phyloP scores from a whole-genome alignment of 64 coral and sea anemone genomes.

The Hydrozoanthus tunicans region DNA sequence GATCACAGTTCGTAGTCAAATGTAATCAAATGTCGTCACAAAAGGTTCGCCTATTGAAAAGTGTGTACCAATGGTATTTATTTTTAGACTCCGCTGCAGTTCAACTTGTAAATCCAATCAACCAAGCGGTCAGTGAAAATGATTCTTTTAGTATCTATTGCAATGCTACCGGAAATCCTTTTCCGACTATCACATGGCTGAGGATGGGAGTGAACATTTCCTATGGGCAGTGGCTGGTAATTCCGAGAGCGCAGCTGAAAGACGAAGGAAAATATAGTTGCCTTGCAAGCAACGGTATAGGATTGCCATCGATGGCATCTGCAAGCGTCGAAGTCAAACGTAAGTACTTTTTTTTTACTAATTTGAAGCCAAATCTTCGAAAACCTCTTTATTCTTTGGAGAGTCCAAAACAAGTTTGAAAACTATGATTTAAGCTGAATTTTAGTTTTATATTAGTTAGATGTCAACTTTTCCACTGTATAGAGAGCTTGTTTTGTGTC shows the following conservation, averaged over 20 bases:
- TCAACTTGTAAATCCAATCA: neutral
- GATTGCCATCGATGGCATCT: neutral
- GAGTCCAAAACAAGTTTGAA: neutral
- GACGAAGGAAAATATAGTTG: constrained; percentile 1
- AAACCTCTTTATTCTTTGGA: too few relatives aligned
- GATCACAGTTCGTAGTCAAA: neutral
- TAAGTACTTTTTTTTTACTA: constrained; percentile 1
- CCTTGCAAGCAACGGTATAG: constrained; percentile 39
- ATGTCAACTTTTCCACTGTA: neutral
- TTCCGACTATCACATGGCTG: constrained; percentile 18
- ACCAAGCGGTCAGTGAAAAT: constrained; percentile 17
- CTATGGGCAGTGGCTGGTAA: neutral
- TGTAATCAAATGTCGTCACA: neutral
- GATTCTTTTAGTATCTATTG: constrained; percentile 31
- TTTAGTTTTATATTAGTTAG: neutral
- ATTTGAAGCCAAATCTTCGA: too few relatives aligned
- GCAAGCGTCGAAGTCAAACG: constrained; percentile 2
- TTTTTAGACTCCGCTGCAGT: constrained; percentile 11
- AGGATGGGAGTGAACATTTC: neutral
- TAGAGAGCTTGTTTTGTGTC: neutral
- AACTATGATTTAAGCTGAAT: neutral
- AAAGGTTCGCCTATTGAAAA: neutral
- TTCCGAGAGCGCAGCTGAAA: neutral
- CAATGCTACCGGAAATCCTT: constrained; percentile 22
- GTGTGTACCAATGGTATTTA: neutral